Conservation (phyloP, 2,888 invertebrate genomes). For the Pollenia amentaria region DNA sequence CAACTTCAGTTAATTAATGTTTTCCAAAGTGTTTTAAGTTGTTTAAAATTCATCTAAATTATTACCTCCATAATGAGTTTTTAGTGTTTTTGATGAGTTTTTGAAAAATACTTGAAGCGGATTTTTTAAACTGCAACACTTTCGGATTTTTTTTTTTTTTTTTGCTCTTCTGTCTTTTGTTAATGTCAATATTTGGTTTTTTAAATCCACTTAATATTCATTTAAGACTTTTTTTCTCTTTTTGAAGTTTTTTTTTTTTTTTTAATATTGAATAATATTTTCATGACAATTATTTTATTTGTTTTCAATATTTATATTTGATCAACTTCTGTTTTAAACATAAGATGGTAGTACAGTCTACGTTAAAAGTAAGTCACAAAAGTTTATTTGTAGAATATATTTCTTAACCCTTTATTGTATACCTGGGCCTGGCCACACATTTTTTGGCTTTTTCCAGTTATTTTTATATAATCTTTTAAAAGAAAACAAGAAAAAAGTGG, state of each 20-base stretch:
- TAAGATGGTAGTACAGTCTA: slow-evolving; percentile 2
- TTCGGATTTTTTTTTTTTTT: slow-evolving; percentile 56
- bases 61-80: slow-evolving; percentile 65
- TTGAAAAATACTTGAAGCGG: slow-evolving; percentile 43
- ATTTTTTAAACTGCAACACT: slow-evolving; percentile 33
- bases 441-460: too few relatives aligned
- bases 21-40: slow-evolving; percentile 49
- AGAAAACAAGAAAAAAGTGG: too few relatives aligned
- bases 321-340: slow-evolving; percentile 43
- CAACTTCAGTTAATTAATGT: slow-evolving; percentile 56
- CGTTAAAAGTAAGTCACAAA: background rate
- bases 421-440: too few relatives aligned
- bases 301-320: slow-evolving; percentile 28
- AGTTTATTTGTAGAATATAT: too few relatives aligned
- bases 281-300: slow-evolving; percentile 57
- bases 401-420: too few relatives aligned
- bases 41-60: slow-evolving; percentile 51
- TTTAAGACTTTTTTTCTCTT: slow-evolving; percentile 24
- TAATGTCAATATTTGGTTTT: slow-evolving; percentile 55
- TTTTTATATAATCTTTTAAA: too few relatives aligned
- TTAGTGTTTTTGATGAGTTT: slow-evolving; percentile 56
- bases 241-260: too few relatives aligned
- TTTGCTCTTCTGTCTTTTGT: slow-evolving; percentile 34
- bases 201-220: slow-evolving; percentile 56
- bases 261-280: slow-evolving; percentile 32